These are phyloP conservation scores for Noctuana brunneofusca DNA, from an alignment of 2,888 invertebrate species.

Conservation along the genomic window DNA sequence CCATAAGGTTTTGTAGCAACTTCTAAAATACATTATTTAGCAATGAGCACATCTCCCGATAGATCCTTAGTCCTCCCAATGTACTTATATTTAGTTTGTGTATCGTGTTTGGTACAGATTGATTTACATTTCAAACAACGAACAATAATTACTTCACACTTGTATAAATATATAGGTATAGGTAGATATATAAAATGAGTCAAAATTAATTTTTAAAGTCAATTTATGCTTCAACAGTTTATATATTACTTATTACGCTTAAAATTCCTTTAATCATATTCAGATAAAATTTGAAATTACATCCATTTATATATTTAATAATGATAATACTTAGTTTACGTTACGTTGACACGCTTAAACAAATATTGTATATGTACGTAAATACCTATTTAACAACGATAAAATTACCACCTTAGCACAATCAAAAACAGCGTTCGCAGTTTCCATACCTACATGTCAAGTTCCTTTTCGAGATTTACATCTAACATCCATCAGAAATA, in stretches of 20 bases:
- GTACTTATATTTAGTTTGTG: background rate
- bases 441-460: constrained; percentile 50
- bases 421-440: constrained; percentile 51
- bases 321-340: constrained; percentile 56
- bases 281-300: constrained; percentile 54
- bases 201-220: constrained; percentile 34
- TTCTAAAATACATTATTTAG: constrained; percentile 26
- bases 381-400: constrained; percentile 70
- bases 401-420: constrained; percentile 65
- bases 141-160: constrained; percentile 30
- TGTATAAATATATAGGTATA: constrained; percentile 37
- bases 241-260: constrained; percentile 24
- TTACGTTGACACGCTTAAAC: constrained; percentile 60
- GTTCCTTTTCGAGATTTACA: constrained; percentile 55
- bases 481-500: constrained; percentile 53
- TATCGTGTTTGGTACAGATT: constrained; percentile 21
- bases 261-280: constrained; percentile 41
- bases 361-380: constrained; percentile 62
- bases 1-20: constrained; percentile 25
- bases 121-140: constrained; percentile 31
- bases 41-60: constrained; percentile 21
- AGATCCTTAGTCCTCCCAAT: constrained; percentile 1
- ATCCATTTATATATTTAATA: constrained; percentile 48
- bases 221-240: constrained; percentile 31
- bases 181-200: constrained; percentile 40